phyloP scores from a whole-genome alignment of 1,140 invertebrate genomes.

The Dendrolimus punctatus region DNA sequence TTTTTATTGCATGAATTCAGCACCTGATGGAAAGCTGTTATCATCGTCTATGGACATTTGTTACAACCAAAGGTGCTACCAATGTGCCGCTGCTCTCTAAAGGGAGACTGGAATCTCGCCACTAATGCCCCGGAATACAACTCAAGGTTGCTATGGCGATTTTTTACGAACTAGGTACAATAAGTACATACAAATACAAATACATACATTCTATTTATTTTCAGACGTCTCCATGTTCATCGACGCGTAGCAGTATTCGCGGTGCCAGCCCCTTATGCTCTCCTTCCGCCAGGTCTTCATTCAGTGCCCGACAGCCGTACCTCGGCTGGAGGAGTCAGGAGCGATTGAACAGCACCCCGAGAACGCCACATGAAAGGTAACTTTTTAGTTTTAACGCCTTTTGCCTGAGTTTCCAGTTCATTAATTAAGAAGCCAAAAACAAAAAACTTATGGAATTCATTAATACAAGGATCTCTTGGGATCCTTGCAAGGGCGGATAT shows the following conservation, averaged over 20 bases:
- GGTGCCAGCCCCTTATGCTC: conserved; percentile 63
- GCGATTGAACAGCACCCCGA: conserved; percentile 77
- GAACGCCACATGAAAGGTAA: conserved; percentile 87
- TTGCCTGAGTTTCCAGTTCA: not conserved
- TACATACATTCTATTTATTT: conserved; percentile 6
- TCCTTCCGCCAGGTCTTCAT: conserved; percentile 55
- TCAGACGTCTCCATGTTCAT: conserved; percentile 74
- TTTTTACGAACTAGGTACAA: not conserved
- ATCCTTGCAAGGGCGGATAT: no score
- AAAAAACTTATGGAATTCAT: no score
- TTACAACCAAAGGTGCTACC: no score
- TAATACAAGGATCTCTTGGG: not conserved
- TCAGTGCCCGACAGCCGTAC: conserved; percentile 84
- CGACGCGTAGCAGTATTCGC: conserved; percentile 72
- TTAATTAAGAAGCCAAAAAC: no score
- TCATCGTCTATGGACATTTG: no score
- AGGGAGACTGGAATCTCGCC: no score
- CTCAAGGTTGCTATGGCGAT: not conserved
- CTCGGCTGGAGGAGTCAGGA: conserved; percentile 93
- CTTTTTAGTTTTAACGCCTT: not conserved
- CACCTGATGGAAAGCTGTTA: no score
- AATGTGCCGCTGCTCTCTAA: no score
- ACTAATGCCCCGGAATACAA: no score
- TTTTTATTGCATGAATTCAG: no score
- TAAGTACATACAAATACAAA: not conserved